Conservation (phyloP, 1,140 invertebrate genomes). For the Drosophila elegans region DNA sequence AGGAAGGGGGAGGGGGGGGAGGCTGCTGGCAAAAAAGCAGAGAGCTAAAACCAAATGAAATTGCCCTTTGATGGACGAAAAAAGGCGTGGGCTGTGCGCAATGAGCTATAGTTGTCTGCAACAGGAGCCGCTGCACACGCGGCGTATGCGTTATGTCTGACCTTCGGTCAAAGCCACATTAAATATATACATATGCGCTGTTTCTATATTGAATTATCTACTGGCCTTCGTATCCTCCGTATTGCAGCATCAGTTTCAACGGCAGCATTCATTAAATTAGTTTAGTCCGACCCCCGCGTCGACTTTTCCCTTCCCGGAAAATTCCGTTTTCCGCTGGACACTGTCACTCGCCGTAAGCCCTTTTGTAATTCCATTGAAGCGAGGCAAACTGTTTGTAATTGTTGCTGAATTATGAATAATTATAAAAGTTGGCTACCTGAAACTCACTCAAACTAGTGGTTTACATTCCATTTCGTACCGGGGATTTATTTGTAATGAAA, state of each 20-base stretch:
- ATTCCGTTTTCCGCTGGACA: conserved; percentile 8
- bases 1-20: not conserved
- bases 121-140: conserved; percentile 20
- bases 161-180: conserved; percentile 1
- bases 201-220: conserved; percentile 29
- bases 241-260: conserved; percentile 1
- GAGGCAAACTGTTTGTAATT: conserved; percentile 10
- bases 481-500: not conserved
- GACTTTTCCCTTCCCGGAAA: conserved; percentile 1
- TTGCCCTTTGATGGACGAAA: conserved; percentile 19
- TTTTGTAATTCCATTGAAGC: conserved; percentile 16
- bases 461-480: conserved; percentile 1
- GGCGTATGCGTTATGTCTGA: conserved; percentile 24
- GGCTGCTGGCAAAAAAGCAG: conserved; percentile 3
- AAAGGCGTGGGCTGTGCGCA: conserved; percentile 2
- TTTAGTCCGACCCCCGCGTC: conserved; percentile 1
- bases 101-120: conserved; percentile 12
- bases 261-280: conserved; percentile 17
- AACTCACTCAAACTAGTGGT: not conserved
- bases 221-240: not conserved
- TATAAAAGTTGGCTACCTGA: conserved; percentile 15
- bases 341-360: conserved; percentile 1
- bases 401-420: conserved; percentile 31
- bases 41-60: conserved; percentile 38
- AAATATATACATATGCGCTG: not conserved